Base-by-base conservation (phyloP, 2,797 vertebrate species). In the Gymnocypris eckloni region DNA sequence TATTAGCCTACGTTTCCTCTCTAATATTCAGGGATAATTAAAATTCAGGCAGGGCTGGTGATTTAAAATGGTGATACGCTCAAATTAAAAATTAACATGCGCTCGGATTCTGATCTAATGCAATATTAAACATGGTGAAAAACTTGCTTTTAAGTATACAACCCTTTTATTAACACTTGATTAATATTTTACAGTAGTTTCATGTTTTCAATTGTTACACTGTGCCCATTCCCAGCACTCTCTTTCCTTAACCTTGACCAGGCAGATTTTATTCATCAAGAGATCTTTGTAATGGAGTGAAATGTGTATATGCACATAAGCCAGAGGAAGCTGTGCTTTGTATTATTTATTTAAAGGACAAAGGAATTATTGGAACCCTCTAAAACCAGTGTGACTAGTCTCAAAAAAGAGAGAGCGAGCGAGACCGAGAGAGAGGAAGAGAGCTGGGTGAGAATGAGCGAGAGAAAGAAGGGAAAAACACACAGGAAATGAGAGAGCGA, bases 11-110 rank as follows among this genome's bases (percentile, higher is more conserved):
- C 91, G 88, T 91, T 93, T 93, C 92, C 92, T 94, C 67, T 91
- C 93, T 94, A 93, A 95, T 94, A 94, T 94, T 93, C 92, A 90
- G 87, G 84, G 92, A 92, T 95, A 95, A 95, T 95, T 95, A 95
- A 93, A 95, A 93, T 93, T 91, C 91, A 91, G 89, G 91, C 90
- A 92, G 92, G 94, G 93, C 91, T 91, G 93, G 93, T 75, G 50
- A 84, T 84, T 87, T 84, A 88, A 86, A 88, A 76, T 73, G 67
- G 75, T 82, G 67, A 86, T 86, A 64, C 11, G 71, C 67, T 79
- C 39, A 84, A 78, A 87, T 88, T 59, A 78, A 79, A 86, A 86
- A 79, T 43, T 39, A 67, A 52, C 28, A 59, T 77, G 50, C 22
- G 4, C 22, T 78, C 33, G 8, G 85, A 84, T 75, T 72, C 16